Evolutionary conservation across 2,113 vertebrate species (phyloP), one percentile per base, ranked within the genome.

Genomic region (Burhinus oedicnemus): DNA sequence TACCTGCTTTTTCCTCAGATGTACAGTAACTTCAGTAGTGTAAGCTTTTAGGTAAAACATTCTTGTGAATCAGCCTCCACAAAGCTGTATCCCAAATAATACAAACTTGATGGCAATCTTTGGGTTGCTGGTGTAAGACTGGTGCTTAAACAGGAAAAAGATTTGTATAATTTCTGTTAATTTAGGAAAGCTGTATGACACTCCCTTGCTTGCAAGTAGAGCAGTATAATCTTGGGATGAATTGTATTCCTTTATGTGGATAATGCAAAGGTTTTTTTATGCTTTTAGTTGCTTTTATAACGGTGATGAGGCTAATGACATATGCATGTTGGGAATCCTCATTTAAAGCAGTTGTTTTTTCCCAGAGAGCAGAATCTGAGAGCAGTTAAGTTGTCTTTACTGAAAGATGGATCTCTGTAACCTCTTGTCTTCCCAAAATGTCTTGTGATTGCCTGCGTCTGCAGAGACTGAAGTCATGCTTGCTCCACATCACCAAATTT

Each of bases 261-360:
- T 94, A 87, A 61, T 49, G 34, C 54, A 62, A 44, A 88, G 4
- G 9, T 54, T 74, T 58, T 13, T 3, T 64, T 52, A 16, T 76
- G 8, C 11, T 80, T 80, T 89, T 30, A 45, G 51, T 80, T 76
- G 26, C 30, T 69, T 86, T 69, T 81, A 5, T 91, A 49, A 57
- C 0, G 3, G 5, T 36, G 15, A n/a, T 4, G 1, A 12, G 5
- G 23, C 32, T 88, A 69, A 86, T 54, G 18, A 57, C 2, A 5
- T 89, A n/a, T 18, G 9, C 15, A 7, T 40, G 5, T 78, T 57
- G 60, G 62, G 32, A 80, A 74, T 78, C 69, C 23, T 89, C 8
- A 75, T 80, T 82, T 87, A 47, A 85, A 85, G 36, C n/a, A 18
- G 15, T 36, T 82, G 32, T 58, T 74, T 13, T 69, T 84, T 82